Evolutionary conservation across 2,113 vertebrate species (phyloP), one percentile per base, ranked within the genome.

Genomic region (Eurystomus gularis): DNA sequence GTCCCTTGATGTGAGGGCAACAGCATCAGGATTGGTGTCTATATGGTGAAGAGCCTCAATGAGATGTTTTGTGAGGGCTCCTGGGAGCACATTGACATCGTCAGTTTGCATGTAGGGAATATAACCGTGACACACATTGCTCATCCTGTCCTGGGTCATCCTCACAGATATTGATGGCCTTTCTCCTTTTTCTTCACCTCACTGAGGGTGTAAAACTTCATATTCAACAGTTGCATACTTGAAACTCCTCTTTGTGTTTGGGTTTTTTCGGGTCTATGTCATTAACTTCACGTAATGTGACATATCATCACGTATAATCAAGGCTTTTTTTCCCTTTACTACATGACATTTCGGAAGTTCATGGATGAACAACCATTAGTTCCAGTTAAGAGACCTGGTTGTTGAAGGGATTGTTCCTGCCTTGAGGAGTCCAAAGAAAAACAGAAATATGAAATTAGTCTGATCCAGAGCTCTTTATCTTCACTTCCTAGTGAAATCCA

Each of bases 81-180:
- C 35, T 10, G 5, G 20, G 39, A n/a, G 46, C 14, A 48, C 14
- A 0, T 1, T 39, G 81, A 5, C 54, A 19, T 70, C 0, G 0
- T 23, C n/a, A 18, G 6, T 40, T 85, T 60, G 37, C 10, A 7
- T 2, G 13, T 26, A 5, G 17, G 35, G 54, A 62, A 54, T 24
- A 4, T 5, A 44, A 19, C 35, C 25, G 25, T 46, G 61, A 13
- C 7, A 3, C 40, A 17, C 1, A 3, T 21, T 18, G 39, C 16
- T 88, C 31, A 9, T 77, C 69, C 39, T 13, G 19, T 52, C 40
- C 39, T 70, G 46, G 48, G 20, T 69, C n/a, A 24, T 73, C 21
- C 39, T 33, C 42, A 46, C 1, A 17, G 44, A 18, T 17, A 18
- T 3, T 10, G 39, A 46, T 18, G 16, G 18, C n/a, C 57, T 90